Evolutionary conservation across 2,797 vertebrate species (phyloP), one percentile per base, ranked within the genome.

Genomic region (Pampus argenteus): DNA sequence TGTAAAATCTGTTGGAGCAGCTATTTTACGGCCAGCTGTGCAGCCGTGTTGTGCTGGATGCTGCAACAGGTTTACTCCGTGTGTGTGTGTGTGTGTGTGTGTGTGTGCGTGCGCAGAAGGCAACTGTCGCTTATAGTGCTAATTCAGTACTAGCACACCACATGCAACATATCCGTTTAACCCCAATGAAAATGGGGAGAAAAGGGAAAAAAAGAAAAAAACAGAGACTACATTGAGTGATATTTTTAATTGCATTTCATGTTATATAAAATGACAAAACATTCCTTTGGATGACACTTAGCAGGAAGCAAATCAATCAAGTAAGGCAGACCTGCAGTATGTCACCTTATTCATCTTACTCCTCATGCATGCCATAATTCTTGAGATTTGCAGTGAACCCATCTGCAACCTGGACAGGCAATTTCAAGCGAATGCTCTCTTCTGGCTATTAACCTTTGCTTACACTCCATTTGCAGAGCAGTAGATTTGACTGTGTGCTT

Each of bases 61-160:
- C 66, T 88, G 88, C 89, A 90, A 91, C 89, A 92, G 90, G 85
- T 92, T 84, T 69, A 56, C 54, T 71, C 10, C n/a, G 2, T 64
- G 51, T 52, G 70, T n/a, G n/a, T n/a, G n/a, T n/a, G n/a, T n/a
- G n/a, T n/a, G n/a, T n/a, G n/a, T n/a, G n/a, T n/a, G n/a, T n/a
- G n/a, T n/a, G n/a, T n/a, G n/a, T n/a, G n/a, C n/a, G n/a, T 72
- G 81, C 74, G 51, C 66, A 74, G 74, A 62, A 62, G 47, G 54
- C 48, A 15, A 62, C 26, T 59, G 59, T 10, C 51, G 57, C 28
- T 63, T 44, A 44, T 31, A 23, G 36, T 51, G 9, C 29, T 71
- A 17, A 65, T 42, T 54, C 25, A 58, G n/a, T n/a, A 50, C 49
- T 26, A 34, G 51, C 54, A 29, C 22, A 25, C 3, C 5, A 71